Conservation (phyloP, 2,113 vertebrate species). For the Eudyptes chrysolophus region DNA sequence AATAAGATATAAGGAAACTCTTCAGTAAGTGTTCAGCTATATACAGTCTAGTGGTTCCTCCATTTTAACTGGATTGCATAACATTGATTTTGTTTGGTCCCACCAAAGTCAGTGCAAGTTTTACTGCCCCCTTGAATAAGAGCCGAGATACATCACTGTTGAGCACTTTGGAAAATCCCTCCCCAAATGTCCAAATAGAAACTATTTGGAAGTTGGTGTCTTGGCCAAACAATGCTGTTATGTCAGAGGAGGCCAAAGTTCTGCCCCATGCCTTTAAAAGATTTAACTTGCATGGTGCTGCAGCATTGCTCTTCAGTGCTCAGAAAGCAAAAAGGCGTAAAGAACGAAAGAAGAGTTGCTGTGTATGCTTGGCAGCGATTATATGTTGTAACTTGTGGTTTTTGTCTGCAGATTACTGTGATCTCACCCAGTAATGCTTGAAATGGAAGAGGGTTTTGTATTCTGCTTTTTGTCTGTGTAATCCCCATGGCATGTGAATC, state of each 20-base stretch:
- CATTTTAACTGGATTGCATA: neutral
- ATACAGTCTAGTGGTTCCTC: neutral
- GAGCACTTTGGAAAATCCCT: neutral
- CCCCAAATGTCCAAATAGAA: neutral
- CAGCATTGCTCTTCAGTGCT: neutral
- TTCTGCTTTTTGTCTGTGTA: constrained; percentile 56
- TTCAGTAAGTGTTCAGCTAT: neutral
- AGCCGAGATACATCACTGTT: neutral
- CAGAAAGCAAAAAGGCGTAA: neutral
- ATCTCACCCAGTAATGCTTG: constrained; percentile 58
- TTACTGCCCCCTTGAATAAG: neutral
- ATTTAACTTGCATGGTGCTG: neutral
- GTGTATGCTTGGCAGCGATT: constrained; percentile 35
- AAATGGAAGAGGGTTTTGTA: constrained; percentile 52
- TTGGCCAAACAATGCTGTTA: neutral
- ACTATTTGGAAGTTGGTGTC: neutral
- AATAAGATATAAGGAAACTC: neutral
- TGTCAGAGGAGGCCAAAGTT: neutral
- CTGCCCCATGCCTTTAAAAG: neutral
- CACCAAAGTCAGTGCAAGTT: neutral
- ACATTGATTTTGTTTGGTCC: neutral
- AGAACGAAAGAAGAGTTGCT: neutral
- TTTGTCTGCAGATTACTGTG: constrained; percentile 61
- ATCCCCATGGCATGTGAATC: constrained; percentile 34
- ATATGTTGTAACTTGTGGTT: constrained; percentile 14